Evolutionary conservation across 2,113 vertebrate species (phyloP).

Genomic region (Toxotes jaculatrix): DNA sequence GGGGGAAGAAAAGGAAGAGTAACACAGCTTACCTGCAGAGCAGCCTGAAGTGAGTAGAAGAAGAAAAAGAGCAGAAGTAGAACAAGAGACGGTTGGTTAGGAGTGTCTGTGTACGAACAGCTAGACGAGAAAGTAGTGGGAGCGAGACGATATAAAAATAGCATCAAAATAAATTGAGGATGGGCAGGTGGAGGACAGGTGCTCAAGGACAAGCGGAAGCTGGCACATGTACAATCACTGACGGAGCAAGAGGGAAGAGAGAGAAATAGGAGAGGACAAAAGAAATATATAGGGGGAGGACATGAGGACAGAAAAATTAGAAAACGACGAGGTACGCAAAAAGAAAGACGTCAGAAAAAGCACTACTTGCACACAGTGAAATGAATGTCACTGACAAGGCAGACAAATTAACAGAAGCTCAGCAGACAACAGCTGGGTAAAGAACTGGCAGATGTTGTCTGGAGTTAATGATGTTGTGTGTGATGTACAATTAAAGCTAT

Average conservation of each 20-base stretch:
- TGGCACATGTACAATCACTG: slow-evolving; percentile 32
- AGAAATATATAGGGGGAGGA: background rate
- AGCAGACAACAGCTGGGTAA: slow-evolving; percentile 28
- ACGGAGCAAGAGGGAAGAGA: background rate
- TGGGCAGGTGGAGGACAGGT: slow-evolving; percentile 28
- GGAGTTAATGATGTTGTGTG: slow-evolving; percentile 27
- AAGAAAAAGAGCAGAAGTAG: slow-evolving; percentile 52
- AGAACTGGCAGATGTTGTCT: slow-evolving; percentile 39
- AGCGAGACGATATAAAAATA: slow-evolving; percentile 56
- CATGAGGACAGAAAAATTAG: background rate
- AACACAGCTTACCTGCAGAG: slow-evolving; percentile 90
- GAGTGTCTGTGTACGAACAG: slow-evolving; percentile 21
- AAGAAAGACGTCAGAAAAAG: slow-evolving; percentile 4
- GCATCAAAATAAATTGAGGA: slow-evolving; percentile 48
- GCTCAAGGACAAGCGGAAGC: slow-evolving; percentile 56
- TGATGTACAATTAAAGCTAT: slow-evolving; percentile 40
- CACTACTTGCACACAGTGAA: background rate
- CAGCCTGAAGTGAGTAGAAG: slow-evolving; percentile 84
- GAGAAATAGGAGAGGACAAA: background rate
- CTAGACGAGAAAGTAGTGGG: slow-evolving; percentile 30
- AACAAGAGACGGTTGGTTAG: slow-evolving; percentile 73
- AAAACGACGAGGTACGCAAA: background rate
- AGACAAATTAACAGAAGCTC: slow-evolving; percentile 14
- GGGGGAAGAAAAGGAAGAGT: slow-evolving; percentile 12
- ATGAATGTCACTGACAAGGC: background rate